Conservation (phyloP, 37 sponge, comb jelly and placozoan genomes). For the Diacarnus erythraeanus region DNA sequence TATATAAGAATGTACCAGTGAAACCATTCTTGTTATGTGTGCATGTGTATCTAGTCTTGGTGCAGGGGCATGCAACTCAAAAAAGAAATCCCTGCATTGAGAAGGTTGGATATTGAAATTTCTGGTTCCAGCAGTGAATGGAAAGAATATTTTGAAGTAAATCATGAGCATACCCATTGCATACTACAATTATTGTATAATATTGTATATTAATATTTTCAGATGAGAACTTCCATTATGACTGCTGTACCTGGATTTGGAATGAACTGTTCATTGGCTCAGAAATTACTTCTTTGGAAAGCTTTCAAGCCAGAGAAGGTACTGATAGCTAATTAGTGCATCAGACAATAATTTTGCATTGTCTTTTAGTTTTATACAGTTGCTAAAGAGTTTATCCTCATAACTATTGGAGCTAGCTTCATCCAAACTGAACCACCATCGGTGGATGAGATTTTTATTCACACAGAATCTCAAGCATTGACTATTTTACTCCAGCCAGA, state of each 20-base stretch:
- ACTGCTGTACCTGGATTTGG: conserved; percentile 14
- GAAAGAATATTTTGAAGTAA: conserved; percentile 56
- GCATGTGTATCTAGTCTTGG: conserved; percentile 23
- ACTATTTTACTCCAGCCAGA: background rate
- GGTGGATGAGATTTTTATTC: background rate
- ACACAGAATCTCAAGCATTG: background rate
- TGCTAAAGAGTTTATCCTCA: conserved; percentile 15
- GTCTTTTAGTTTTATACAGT: conserved; percentile 15
- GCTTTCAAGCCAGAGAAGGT: conserved; percentile 54
- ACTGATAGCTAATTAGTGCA: background rate
- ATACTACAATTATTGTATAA: background rate
- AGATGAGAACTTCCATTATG: conserved; percentile 7
- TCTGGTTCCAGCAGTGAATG: conserved; percentile 29
- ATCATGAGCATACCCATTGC: background rate
- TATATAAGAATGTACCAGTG: background rate
- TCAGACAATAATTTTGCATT: background rate
- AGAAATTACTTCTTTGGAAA: conserved; percentile 58
- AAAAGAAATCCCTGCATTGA: conserved; percentile 15
- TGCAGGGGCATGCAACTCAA: conserved; percentile 20
- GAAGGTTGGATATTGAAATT: background rate
- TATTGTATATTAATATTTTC: background rate
- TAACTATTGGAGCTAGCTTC: conserved; percentile 23
- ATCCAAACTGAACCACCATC: background rate
- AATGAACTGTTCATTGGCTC: conserved; percentile 10
- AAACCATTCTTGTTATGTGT: background rate